Conservation (phyloP, 2,113 vertebrate species). For the Trichomycterus rosablanca region DNA sequence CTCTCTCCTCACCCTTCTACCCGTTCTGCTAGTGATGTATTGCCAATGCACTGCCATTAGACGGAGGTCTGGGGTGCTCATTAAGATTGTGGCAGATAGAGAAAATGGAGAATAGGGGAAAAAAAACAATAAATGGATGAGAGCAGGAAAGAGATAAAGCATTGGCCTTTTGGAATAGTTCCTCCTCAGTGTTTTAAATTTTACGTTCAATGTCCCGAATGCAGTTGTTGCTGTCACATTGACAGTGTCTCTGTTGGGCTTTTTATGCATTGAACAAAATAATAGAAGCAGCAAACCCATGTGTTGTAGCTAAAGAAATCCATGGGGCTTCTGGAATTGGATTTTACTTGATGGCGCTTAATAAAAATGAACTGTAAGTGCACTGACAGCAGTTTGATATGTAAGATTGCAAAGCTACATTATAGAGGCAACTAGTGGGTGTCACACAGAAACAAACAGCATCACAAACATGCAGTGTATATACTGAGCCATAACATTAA, state of each 20-base stretch:
- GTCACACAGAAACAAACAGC: too few relatives aligned
- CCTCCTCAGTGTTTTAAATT: slow-evolving; percentile 64
- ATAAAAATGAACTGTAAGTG: too few relatives aligned
- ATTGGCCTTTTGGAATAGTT: slow-evolving; percentile 65
- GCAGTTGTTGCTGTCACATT: slow-evolving; percentile 12
- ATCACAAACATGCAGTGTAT: too few relatives aligned
- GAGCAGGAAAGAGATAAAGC: slow-evolving; percentile 60
- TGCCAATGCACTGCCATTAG: slow-evolving; percentile 52
- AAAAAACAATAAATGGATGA: slow-evolving; percentile 43
- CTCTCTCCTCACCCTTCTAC: slow-evolving; percentile 36
- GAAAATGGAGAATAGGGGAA: slow-evolving; percentile 59
- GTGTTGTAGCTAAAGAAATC: too few relatives aligned
- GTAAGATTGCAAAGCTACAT: too few relatives aligned
- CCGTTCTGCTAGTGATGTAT: slow-evolving; percentile 61
- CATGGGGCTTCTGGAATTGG: too few relatives aligned
- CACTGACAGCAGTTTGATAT: too few relatives aligned
- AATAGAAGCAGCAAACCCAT: too few relatives aligned
- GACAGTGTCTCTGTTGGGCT: slow-evolving; percentile 40
- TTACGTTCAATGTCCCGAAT: slow-evolving; percentile 39
- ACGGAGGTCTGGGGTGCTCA: slow-evolving; percentile 64
- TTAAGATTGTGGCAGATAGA: slow-evolving; percentile 71
- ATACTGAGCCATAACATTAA: too few relatives aligned
- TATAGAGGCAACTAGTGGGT: too few relatives aligned
- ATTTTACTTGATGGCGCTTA: too few relatives aligned
- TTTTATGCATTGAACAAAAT: too few relatives aligned